phyloP scores from a whole-genome alignment of 2,888 invertebrate genomes.

The Drosophila rellima region DNA sequence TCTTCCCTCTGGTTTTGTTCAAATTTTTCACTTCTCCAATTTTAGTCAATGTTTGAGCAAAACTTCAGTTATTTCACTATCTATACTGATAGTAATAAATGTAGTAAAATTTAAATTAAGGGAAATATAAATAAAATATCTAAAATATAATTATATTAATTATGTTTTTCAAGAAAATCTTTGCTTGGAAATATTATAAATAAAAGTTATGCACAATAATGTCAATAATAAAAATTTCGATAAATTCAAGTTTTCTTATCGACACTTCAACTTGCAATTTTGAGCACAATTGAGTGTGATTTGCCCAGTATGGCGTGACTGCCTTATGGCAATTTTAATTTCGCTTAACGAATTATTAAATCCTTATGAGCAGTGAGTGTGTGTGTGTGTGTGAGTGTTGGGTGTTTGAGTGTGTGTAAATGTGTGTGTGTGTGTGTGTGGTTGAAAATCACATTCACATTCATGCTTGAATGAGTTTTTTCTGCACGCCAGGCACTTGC shows the following conservation, averaged over 20 bases:
- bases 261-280: constrained; percentile 6
- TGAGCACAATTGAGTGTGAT: neutral
- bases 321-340: constrained; percentile 78
- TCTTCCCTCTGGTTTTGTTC: no score
- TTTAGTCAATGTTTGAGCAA: no score
- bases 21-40: no score
- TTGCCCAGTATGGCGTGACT: constrained; percentile 44
- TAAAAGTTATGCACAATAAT: neutral
- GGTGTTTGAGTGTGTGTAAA: constrained; percentile 20
- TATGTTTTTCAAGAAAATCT: no score
- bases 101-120: no score
- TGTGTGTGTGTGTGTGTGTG: constrained; percentile 56
- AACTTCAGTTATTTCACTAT: no score
- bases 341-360: constrained; percentile 81
- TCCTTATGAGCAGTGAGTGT: constrained; percentile 62
- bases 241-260: neutral
- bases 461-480: constrained; percentile 84
- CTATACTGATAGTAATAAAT: no score
- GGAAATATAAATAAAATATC: no score
- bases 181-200: no score
- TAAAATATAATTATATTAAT: no score
- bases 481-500: constrained; percentile 77
- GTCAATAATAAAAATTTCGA: neutral
- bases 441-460: constrained; percentile 81
- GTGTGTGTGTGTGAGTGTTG: constrained; percentile 12